A percentile compares a stretch with the other conserved stretches of the same genome.
Conservation (phyloP, 2,888 invertebrate genomes). For the Sepiola atlantica region DNA sequence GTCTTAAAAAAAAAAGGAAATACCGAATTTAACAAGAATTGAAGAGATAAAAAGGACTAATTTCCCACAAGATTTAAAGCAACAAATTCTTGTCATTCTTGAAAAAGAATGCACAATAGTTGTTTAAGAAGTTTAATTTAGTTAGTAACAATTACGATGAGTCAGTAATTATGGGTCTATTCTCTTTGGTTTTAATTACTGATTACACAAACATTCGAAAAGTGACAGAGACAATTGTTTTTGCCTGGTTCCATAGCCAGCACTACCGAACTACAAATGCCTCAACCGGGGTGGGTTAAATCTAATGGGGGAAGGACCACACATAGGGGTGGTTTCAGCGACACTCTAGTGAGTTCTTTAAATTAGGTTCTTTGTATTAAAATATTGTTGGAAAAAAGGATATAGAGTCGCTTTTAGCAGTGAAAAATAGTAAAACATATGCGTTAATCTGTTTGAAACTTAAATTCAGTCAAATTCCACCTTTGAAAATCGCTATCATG, state of each 20-base stretch:
- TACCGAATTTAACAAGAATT: not conserved
- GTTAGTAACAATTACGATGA: conserved; percentile 8
- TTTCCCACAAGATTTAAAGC: conserved; percentile 4
- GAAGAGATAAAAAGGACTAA: not conserved
- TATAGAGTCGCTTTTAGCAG: too few species aligned
- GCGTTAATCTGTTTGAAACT: too few species aligned
- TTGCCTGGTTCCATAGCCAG: not conserved
- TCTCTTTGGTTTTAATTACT: not conserved
- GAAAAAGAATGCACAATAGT: not conserved
- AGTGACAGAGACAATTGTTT: conserved; percentile 32
- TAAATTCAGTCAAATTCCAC: too few species aligned
- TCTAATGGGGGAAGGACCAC: too few species aligned
- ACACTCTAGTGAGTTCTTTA: too few species aligned
- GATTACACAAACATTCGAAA: not conserved
- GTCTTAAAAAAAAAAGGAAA: not conserved
- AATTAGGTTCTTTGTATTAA: too few species aligned
- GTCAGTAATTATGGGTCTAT: conserved; percentile 9
- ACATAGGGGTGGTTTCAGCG: too few species aligned
- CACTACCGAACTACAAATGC: too few species aligned
- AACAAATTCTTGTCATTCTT: conserved; percentile 32
- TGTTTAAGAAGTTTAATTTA: conserved; percentile 12
- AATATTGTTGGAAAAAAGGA: too few species aligned
- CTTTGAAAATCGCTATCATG: too few species aligned
- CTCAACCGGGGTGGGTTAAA: too few species aligned
- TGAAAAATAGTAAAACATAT: too few species aligned